phyloP scores from a whole-genome alignment of 2,797 vertebrate species.

The Helicolenus hilgendorfi region DNA sequence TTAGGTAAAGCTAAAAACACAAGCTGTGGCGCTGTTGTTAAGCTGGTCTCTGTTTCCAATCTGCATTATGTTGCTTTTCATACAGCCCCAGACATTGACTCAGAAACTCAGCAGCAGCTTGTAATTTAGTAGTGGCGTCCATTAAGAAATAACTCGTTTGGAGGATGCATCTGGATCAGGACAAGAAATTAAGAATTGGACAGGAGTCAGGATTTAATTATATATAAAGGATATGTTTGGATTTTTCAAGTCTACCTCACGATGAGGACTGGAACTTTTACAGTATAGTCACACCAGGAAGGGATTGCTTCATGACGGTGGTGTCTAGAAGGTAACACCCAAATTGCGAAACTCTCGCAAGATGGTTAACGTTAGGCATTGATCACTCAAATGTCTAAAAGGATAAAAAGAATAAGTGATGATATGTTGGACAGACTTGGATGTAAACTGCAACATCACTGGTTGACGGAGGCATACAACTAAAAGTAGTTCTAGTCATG shows the following conservation, averaged over 20 bases:
- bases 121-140: neutral
- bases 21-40: slow-evolving; percentile 19
- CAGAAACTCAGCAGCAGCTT: neutral
- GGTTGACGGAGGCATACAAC: no score
- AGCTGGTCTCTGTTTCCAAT: neutral
- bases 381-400: no score
- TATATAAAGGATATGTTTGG: no score
- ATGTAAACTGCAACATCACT: no score
- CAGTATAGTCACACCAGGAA: neutral
- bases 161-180: neutral
- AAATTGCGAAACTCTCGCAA: no score
- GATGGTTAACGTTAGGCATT: no score
- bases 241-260: neutral
- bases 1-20: slow-evolving; percentile 40
- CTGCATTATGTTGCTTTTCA: slow-evolving; percentile 6
- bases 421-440: no score
- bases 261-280: neutral
- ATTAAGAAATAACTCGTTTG: neutral
- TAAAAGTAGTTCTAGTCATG: neutral
- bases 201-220: no score
- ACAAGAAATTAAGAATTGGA: neutral
- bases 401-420: no score
- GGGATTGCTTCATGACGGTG: neutral
- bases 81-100: neutral
- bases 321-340: no score